Conservation (phyloP, 2,888 invertebrate species). For the Megaustenia siamemsis region DNA sequence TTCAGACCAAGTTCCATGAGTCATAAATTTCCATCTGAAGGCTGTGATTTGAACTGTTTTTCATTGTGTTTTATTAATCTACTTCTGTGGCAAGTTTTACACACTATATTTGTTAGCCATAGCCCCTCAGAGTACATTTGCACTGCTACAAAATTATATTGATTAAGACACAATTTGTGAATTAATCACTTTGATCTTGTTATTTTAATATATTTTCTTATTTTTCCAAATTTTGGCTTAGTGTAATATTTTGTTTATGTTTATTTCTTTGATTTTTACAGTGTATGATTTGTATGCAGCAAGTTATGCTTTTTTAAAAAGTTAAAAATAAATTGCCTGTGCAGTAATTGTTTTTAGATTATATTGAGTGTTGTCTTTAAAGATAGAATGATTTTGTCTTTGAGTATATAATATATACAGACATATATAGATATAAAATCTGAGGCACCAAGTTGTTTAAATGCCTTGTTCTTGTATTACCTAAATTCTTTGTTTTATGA, state of each 20-base stretch:
- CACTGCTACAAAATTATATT: neutral
- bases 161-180: too few relatives aligned
- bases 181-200: neutral
- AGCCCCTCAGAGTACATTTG: neutral
- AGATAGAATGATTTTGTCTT: too few relatives aligned
- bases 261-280: too few relatives aligned
- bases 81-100: neutral
- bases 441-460: too few relatives aligned
- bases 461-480: neutral
- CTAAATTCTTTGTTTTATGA: neutral
- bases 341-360: too few relatives aligned
- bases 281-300: too few relatives aligned
- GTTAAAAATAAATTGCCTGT: too few relatives aligned
- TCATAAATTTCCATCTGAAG: slow-evolving; percentile 8
- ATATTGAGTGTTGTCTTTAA: too few relatives aligned
- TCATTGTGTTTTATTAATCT: neutral
- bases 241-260: neutral
- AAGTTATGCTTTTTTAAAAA: too few relatives aligned
- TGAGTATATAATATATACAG: too few relatives aligned
- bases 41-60: slow-evolving; percentile 36
- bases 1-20: neutral
- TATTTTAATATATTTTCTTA: neutral
- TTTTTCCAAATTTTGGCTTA: neutral
- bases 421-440: too few relatives aligned
- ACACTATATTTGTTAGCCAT: neutral